These are phyloP conservation scores for Zaprionus nigranus DNA, from an alignment of 1,140 invertebrate genomes.

Conservation along the genomic window DNA sequence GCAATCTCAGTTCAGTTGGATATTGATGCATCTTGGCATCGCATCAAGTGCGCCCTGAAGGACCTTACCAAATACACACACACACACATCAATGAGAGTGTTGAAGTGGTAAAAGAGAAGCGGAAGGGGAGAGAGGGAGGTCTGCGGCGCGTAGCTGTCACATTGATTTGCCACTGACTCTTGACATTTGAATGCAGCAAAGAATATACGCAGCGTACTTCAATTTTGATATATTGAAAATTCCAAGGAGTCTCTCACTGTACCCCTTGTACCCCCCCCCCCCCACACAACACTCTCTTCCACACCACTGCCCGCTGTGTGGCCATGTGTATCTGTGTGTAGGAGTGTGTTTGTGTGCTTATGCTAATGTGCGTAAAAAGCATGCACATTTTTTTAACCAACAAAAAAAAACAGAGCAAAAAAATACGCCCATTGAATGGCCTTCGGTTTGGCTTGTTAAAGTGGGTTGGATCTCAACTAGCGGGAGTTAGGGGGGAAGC, in stretches of 20 bases:
- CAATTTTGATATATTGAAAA: constrained; percentile 74
- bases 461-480: no score
- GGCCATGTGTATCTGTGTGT: not conserved
- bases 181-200: constrained; percentile 63
- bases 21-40: constrained; percentile 43
- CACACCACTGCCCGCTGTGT: not conserved
- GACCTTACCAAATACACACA: not conserved
- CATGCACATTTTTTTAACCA: constrained; percentile 69
- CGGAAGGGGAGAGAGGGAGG: not conserved
- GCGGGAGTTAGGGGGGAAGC: not conserved
- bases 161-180: constrained; percentile 65
- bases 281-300: not conserved
- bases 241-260: constrained; percentile 26
- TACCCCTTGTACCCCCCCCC: not conserved
- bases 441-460: constrained; percentile 23
- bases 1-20: constrained; percentile 68
- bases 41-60: not conserved
- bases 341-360: constrained; percentile 56
- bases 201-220: constrained; percentile 47
- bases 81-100: constrained; percentile 38
- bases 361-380: constrained; percentile 78
- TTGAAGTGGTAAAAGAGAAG: constrained; percentile 30
- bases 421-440: constrained; percentile 34
- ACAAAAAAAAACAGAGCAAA: constrained; percentile 29
- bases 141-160: not conserved